Evolutionary conservation across 2,888 invertebrate genomes (phyloP), one percentile per base, ranked within the genome.

Genomic region (Epinotia nisella): DNA sequence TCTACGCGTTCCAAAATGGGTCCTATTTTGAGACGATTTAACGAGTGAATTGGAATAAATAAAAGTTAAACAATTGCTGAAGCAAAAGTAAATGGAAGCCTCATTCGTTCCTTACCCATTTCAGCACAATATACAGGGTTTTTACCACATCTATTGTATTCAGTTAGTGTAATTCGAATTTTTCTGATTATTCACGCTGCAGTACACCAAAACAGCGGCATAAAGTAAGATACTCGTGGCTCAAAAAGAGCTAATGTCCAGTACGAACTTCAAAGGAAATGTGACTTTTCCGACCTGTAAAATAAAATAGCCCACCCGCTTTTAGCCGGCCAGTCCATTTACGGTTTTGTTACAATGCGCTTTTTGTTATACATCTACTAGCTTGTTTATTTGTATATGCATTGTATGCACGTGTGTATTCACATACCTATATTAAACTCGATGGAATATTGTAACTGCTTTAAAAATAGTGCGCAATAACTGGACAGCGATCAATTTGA

Each of bases 161-260:
- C 29, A 29, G 5, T 5, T 29, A 29, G 29, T 29, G 29, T 29
- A 29, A 29, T 65, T 66, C 29, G 35, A 35, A 35, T 39, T n/a
- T 64, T 35, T 24, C 66, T 21, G 55, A 53, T 73, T 64, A 69
- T 73, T 73, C 73, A 62, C 62, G 58, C 68, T 69, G 68, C 73
- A 69, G 73, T 69, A 35, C 17, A 49, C 29, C 56, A 11, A 64
- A 45, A 64, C 58, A 64, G 58, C 73, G 53, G 73, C 73, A 72
- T 68, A 56, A 51, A 66, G 55, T 41, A n/a, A 66, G 21, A 24
- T 56, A 17, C 4, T n/a, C 3, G 15, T 0, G 15, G 55, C 55
- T 21, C 41, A 15, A 24, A 65, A 66, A 66, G n/a, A 21, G 66
- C 66, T 59, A 45, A 62, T 9, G 55, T 66, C 1, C 49, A 17